Base-by-base conservation (phyloP, 2,797 vertebrate species). In the Ispidina lecontei region DNA sequence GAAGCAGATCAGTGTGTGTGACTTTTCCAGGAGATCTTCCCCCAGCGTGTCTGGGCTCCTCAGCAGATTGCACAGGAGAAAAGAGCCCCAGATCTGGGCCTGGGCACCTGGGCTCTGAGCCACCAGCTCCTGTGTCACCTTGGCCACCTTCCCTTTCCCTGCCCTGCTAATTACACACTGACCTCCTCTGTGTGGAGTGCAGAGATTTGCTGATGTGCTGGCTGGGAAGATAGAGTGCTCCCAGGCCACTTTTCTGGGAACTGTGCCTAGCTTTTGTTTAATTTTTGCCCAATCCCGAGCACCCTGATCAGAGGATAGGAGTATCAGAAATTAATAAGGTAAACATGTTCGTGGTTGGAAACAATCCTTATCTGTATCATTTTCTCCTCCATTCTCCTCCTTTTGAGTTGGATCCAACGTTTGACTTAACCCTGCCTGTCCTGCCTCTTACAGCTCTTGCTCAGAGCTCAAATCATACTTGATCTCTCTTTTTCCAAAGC, bases 381-480 rank as follows among this genome's bases (percentile, higher is more conserved):
- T n/a, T 55, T 47, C 91, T 75, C 46, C 65, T 84, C 79, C 21
- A 0, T 84, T 67, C 84, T 78, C 54, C 68, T 65, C 55, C 67
- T 76, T 46, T 83, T 85, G 95, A 70, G 71, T 67, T n/a, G 4
- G 54, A 43, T 88, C 87, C 92, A 90, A 10, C 63, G 44, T 69
- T 79, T 68, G 77, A 12, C 60, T 95, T 44, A 21, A 59, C 16
- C 4, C 60, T 87, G 88, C 44, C 51, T 93, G 91, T 88, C 82
- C 92, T 94, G 93, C 52, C 67, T 96, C 70, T 85, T 85, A 84
- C 46, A 60, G 78, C 84, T 95, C 69, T 70, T 11, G 5, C 63
- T 91, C 82, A 46, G 62, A 87, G 56, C 84, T 90, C 68, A 85
- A 76, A 84, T 89, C 87, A 84, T 84, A 72, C 71, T 95, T 96